Evolutionary conservation across 2,888 invertebrate species (phyloP).

Genomic region (Labia minor): DNA sequence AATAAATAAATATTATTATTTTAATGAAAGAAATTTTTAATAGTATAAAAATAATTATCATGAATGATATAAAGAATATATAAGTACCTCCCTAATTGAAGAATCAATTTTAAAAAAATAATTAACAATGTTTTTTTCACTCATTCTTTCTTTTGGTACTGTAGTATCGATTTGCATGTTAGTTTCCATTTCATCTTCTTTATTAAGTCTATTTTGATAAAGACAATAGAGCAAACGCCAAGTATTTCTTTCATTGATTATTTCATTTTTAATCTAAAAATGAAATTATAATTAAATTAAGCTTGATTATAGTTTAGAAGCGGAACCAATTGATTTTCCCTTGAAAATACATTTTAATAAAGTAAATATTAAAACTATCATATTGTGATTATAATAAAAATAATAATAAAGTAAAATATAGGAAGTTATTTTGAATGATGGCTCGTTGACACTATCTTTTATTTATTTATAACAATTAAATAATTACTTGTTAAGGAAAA

Average conservation of each 20-base stretch:
- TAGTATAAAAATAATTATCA: background rate
- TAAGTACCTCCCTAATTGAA: slow-evolving; percentile 40
- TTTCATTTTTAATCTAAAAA: slow-evolving; percentile 32
- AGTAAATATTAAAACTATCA: too few species aligned
- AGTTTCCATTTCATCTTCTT: slow-evolving; percentile 28
- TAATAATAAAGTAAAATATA: too few species aligned
- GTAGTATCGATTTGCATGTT: slow-evolving; percentile 33
- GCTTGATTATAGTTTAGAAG: slow-evolving; percentile 4
- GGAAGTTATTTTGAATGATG: too few species aligned
- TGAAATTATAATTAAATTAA: slow-evolving; percentile 14
- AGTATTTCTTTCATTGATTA: slow-evolving; percentile 75
- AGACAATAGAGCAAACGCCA: slow-evolving; percentile 77
- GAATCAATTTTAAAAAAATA: slow-evolving; percentile 47
- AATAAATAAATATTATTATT: slow-evolving; percentile 35
- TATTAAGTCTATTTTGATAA: slow-evolving; percentile 63
- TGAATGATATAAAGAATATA: too few species aligned
- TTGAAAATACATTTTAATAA: too few species aligned
- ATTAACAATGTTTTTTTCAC: slow-evolving; percentile 49
- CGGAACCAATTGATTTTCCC: too few species aligned
- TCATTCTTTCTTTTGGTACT: slow-evolving; percentile 35
- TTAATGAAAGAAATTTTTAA: background rate
- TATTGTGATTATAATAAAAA: too few species aligned
- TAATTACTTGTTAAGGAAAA: too few species aligned
- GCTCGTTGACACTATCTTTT: too few species aligned
- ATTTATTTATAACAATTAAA: too few species aligned